Base-by-base conservation (phyloP, 92 coral and sea anemone species). In the Micromussa lordhowensis region DNA sequence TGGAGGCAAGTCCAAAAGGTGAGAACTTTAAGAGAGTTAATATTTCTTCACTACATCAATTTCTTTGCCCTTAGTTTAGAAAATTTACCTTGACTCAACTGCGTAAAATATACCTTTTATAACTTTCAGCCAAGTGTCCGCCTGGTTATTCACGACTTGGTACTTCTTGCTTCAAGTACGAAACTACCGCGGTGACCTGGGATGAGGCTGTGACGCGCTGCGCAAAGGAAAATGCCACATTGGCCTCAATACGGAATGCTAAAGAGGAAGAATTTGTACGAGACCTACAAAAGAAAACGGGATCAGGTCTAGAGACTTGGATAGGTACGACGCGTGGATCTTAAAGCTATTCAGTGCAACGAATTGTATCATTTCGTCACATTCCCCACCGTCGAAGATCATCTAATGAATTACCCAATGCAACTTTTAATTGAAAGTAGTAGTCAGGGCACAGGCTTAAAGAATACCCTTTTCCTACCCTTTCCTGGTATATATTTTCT, bases 1-100 rank as follows among this genome's bases (percentile, higher is more conserved):
- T 92, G 82, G 92, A 95, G 81, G 98, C 98, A 82, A 89, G 96
- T 55, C 88, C 88, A 31, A 93, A 93, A 95, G 98, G 98, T 95
- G 84, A 86, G 81, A 34, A 6, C 14, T 21, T 28, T 38, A 9
- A 40, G 7, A 40, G 48, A 40, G 48, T 40, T 40, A 85, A 34
- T n/a, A n/a, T 59, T 59, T 59, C 68, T 4, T 5, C 63, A 16
- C 16, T 58, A 58, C 7, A 19, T 5, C 64, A 18, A 22, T 61
- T 61, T 26, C 29, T 21, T 0, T 17, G 21, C 64, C 64, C 64
- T 58, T 18, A 2, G 4, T 63, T 53, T 30, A 54, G 9, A 68
- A 10, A 61, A 18, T 44, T 75, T 53, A 13, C 26, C 63, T 73
- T 44, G 57, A 16, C 38, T 76, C 5, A 18, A 34, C 35, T 24